Evolutionary conservation across 2,113 vertebrate genomes (phyloP), one percentile per base, ranked within the genome.

Genomic region (Ranitomeya variabilis): DNA sequence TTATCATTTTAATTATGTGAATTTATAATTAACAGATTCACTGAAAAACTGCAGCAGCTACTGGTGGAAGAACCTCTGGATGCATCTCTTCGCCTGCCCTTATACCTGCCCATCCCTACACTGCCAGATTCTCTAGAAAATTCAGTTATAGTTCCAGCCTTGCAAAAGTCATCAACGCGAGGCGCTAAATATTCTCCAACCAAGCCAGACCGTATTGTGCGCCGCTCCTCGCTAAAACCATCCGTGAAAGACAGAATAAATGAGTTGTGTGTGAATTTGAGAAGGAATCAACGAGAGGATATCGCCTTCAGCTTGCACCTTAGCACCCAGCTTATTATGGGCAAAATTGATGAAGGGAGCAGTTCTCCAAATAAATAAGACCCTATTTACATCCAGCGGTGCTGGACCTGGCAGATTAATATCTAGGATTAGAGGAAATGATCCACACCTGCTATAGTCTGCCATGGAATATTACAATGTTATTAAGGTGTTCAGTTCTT

Each of bases 201-300:
- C 69, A 26, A 31, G 23, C 37, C 45, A 16, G 76, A 71, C 4
- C 19, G 12, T 81, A 7, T 12, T 15, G 77, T 59, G 26, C 23
- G 21, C 13, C 57, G 37, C 11, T 11, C 23, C 51, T 64, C 31
- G 0, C 69, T 86, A 31, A n/a, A 21, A 15, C 16, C 26, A 60
- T 84, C 87, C 69, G 11, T 89, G 15, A 59, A 12, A 23, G 87
- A 90, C 89, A 87, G 90, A 6, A 69, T 96, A 76, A 91, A 92
- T 84, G 92, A 95, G 4, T 89, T 96, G 2, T 0, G 94, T 62
- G 92, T 89, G 31, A 93, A 92, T 71, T 91, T 96, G 31, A 15
- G 84, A 80, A 90, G 92, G 1, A 93, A 92, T 79, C 90, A 89
- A 18, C 92, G 95, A 66, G 95, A 96, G 74, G 94, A 95, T 6